Evolutionary conservation across 1,140 invertebrate species (phyloP), one percentile per base, ranked within the genome.

Genomic region (Octopus sinensis): DNA sequence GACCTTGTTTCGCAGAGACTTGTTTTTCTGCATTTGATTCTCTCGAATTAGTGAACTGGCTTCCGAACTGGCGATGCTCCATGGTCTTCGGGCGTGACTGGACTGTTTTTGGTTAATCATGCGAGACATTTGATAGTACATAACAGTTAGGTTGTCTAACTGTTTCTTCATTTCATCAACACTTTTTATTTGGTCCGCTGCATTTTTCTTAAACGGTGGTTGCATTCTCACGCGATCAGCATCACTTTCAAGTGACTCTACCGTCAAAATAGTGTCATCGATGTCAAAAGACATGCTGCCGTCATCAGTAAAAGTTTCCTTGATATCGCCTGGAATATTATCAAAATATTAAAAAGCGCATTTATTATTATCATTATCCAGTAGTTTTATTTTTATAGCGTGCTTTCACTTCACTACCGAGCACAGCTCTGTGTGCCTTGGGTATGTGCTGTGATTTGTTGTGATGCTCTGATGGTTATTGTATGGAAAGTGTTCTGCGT

Each of bases 81-180:
- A 88, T 53, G 86, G 68, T 82, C 53, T 86, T 76, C 23, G 82
- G 80, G 4, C 82, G 78, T 6, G 79, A 30, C 17, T 53, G 75
- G 12, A 51, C 23, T 80, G 54, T 54, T n/a, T n/a, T 54, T 23
- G 53, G 78, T 73, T 95, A 1, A 96, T 90, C 79, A 96, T 91
- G 90, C 95, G 95, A 82, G 96, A 89, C 54, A 97, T 94, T 91
- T 95, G 93, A 10, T 94, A 94, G 87, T 97, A 97, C 96, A 97
- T 97, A 82, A 93, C 94, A 92, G 97, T 96, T 10, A 97, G 92
- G 1, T 95, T 95, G 87, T 96, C 94, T 30, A 97, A 90, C 87
- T 97, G 95, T 82, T 95, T 79, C 62, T 82, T 76, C 54, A 85
- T 82, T 6, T 56, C 71, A 1, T 54, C 79, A 17, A 81, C 53